These are phyloP conservation scores for Glyptemys insculpta DNA, from an alignment of 2,797 vertebrate genomes.

Conservation along the genomic window DNA sequence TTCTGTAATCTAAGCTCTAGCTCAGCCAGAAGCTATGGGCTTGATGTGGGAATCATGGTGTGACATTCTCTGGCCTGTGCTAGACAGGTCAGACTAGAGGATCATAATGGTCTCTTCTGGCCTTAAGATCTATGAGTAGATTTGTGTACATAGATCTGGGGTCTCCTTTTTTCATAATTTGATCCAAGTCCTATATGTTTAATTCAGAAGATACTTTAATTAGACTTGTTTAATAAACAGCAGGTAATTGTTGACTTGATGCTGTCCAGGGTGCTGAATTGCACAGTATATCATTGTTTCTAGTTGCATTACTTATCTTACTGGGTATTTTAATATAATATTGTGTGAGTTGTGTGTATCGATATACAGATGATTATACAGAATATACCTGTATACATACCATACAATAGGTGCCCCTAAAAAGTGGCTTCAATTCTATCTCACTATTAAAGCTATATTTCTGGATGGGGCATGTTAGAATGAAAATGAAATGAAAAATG, in stretches of 20 bases:
- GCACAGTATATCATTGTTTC: no score
- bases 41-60: rapidly evolving
- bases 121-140: neutral
- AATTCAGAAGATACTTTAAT: neutral
- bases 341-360: no score
- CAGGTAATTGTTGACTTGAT: neutral
- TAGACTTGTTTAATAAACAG: neutral
- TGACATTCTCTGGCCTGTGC: neutral
- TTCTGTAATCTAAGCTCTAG: neutral
- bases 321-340: no score
- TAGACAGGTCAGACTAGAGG: neutral
- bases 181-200: neutral
- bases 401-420: no score
- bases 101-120: neutral
- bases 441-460: neutral
- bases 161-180: neutral
- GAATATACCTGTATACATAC: no score
- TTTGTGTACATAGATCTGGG: neutral
- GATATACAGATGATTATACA: no score
- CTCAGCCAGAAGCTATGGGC: rapidly evolving
- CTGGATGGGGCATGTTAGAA: neutral
- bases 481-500: no score
- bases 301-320: no score
- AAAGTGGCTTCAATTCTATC: no score
- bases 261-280: no score